phyloP scores from a whole-genome alignment of 2,113 vertebrate species.

The Podiceps cristatus region DNA sequence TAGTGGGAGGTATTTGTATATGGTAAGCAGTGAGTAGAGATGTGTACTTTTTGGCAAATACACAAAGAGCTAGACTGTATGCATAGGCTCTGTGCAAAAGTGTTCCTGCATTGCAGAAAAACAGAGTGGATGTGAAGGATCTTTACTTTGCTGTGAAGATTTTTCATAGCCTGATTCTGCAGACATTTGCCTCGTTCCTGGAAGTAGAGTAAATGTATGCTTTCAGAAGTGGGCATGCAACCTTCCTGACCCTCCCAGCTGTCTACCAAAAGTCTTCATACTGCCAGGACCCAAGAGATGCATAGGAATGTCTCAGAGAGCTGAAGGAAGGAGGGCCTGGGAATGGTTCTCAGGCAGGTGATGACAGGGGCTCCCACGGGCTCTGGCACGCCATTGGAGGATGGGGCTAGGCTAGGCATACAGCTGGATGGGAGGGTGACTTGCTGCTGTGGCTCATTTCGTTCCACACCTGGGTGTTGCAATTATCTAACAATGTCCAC shows the following conservation, averaged over 20 bases:
- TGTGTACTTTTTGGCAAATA: neutral
- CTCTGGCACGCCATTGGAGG: neutral
- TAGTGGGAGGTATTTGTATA: neutral
- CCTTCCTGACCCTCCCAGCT: neutral
- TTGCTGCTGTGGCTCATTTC: neutral
- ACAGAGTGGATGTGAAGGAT: neutral
- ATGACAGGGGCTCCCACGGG: neutral
- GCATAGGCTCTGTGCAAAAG: neutral
- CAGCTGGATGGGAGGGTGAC: neutral
- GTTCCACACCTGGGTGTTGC: neutral
- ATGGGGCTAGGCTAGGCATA: neutral
- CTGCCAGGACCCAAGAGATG: neutral
- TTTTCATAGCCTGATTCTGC: neutral
- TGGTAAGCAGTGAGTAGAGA: neutral
- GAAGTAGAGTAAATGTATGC: neutral
- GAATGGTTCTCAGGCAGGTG: neutral
- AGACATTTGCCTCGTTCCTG: neutral
- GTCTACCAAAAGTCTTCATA: neutral
- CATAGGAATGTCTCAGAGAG: neutral
- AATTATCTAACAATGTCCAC: neutral
- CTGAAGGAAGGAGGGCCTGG: neutral
- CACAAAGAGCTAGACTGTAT: neutral
- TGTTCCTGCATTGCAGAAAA: neutral
- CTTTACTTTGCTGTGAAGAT: neutral
- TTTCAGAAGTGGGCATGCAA: neutral